Percentiles rank a stretch among this genome's conserved stretches.
Evolutionary conservation across 35 echinoderm and acorn worm genomes (phyloP).

Genomic region (Hemicentrotus pulcherrimus): DNA sequence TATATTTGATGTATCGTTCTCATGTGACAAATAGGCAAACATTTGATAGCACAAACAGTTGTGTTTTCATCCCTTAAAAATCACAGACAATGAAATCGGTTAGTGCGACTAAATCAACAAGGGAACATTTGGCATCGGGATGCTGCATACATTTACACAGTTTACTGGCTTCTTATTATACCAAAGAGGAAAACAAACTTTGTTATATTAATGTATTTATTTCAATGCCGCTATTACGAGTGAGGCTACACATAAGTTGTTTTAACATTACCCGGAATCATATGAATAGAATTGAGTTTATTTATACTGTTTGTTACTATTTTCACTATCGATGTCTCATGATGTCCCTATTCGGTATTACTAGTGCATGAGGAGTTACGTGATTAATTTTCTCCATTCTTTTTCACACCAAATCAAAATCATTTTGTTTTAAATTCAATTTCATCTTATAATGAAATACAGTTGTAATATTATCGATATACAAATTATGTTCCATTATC

Average conservation of each 20-base stretch:
- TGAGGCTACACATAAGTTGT: not conserved
- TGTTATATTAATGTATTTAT: not conserved
- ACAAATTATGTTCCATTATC: no score
- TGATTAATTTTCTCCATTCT: no score
- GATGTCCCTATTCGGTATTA: no score
- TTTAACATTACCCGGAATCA: not conserved
- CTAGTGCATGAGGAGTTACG: no score
- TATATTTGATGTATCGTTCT: not conserved
- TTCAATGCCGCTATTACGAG: not conserved
- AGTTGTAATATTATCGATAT: no score
- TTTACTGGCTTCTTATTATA: not conserved
- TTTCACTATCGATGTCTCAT: not conserved
- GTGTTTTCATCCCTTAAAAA: not conserved
- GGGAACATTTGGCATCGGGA: not conserved
- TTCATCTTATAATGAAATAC: no score
- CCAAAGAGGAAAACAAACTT: slow-evolving; percentile 28
- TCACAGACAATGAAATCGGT: not conserved
- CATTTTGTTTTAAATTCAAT: no score
- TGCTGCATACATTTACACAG: not conserved
- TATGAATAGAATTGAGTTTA: not conserved
- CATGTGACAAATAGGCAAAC: not conserved
- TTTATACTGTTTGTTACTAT: not conserved
- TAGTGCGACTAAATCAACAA: not conserved
- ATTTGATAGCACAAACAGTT: slow-evolving; percentile 5
- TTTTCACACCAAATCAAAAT: no score